Conservation (phyloP, 2,888 invertebrate species). For the Criorhina ranunculi region DNA sequence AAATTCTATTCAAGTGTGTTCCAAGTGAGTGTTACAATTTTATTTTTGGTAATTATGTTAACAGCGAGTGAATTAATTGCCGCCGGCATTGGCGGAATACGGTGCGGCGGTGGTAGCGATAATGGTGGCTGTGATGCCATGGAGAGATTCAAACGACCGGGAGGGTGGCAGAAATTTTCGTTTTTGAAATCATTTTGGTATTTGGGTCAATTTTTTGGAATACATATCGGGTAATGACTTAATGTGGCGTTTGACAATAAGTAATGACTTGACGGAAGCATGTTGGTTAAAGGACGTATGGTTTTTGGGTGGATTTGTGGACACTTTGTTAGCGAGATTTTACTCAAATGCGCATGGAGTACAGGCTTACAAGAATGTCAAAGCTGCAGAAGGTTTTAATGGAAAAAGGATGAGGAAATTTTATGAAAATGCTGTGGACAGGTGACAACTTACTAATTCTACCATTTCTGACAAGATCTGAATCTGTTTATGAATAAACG, state of each 20-base stretch:
- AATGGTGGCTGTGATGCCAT: background rate
- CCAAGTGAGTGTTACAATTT: slow-evolving; percentile 74
- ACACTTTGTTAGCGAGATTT: too few relatives aligned
- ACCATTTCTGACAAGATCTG: too few relatives aligned
- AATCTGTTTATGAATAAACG: too few relatives aligned
- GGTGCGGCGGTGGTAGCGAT: background rate
- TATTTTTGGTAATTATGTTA: slow-evolving; percentile 76
- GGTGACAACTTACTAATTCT: too few relatives aligned
- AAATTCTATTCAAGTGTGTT: slow-evolving; percentile 74
- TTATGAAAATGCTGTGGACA: too few relatives aligned
- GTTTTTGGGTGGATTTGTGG: slow-evolving; percentile 34
- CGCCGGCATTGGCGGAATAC: background rate
- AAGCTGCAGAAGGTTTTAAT: background rate
- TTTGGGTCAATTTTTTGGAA: slow-evolving; percentile 62
- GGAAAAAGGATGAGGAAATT: background rate
- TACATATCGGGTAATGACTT: slow-evolving; percentile 46
- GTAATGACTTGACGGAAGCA: slow-evolving; percentile 58
- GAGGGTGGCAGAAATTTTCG: slow-evolving; percentile 22
- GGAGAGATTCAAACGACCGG: background rate
- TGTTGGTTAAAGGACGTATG: slow-evolving; percentile 41
- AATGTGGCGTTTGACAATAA: slow-evolving; percentile 65
- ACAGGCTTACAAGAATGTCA: background rate
- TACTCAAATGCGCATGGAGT: too few relatives aligned
- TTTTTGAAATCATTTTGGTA: slow-evolving; percentile 57
- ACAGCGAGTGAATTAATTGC: slow-evolving; percentile 74